Evolutionary conservation across 2,797 vertebrate genomes (phyloP).

Genomic region (Microctenopoma stevenorrisi): DNA sequence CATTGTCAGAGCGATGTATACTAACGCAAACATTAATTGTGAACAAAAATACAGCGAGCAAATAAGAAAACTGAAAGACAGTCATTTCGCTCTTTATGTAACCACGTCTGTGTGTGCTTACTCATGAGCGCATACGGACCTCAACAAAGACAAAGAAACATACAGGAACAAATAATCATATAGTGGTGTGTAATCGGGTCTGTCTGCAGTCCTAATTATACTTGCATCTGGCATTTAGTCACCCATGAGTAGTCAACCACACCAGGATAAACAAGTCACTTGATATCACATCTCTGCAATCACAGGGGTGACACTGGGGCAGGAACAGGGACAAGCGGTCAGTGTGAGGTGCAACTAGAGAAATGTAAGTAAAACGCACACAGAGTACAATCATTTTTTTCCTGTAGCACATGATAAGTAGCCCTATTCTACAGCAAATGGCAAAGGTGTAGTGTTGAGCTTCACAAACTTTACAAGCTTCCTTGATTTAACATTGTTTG

Average conservation of each 20-base stretch:
- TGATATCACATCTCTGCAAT: slow-evolving; percentile 50
- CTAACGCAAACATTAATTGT: slow-evolving; percentile 23
- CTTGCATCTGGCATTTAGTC: slow-evolving; percentile 66
- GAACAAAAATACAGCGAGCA: slow-evolving; percentile 42
- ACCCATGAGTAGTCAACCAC: slow-evolving; percentile 64
- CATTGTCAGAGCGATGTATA: slow-evolving; percentile 57
- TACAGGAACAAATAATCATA: slow-evolving; percentile 39
- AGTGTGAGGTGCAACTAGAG: neutral
- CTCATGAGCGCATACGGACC: neutral
- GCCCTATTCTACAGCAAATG: slow-evolving; percentile 11
- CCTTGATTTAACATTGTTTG: slow-evolving; percentile 11
- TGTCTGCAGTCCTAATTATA: slow-evolving; percentile 62
- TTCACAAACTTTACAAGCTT: neutral
- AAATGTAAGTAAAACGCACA: neutral
- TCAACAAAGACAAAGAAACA: neutral
- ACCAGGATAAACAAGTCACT: slow-evolving; percentile 55
- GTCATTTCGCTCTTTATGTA: neutral
- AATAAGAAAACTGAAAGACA: slow-evolving; percentile 34
- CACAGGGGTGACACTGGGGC: slow-evolving; percentile 26
- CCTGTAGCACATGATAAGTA: neutral
- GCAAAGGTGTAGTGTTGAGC: slow-evolving; percentile 17
- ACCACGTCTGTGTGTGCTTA: slow-evolving; percentile 7
- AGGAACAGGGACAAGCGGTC: slow-evolving; percentile 10
- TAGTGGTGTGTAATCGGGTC: slow-evolving; percentile 60
- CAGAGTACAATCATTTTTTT: neutral